phyloP scores from a whole-genome alignment of 2,888 invertebrate species.

The Metacarcinus magister region DNA sequence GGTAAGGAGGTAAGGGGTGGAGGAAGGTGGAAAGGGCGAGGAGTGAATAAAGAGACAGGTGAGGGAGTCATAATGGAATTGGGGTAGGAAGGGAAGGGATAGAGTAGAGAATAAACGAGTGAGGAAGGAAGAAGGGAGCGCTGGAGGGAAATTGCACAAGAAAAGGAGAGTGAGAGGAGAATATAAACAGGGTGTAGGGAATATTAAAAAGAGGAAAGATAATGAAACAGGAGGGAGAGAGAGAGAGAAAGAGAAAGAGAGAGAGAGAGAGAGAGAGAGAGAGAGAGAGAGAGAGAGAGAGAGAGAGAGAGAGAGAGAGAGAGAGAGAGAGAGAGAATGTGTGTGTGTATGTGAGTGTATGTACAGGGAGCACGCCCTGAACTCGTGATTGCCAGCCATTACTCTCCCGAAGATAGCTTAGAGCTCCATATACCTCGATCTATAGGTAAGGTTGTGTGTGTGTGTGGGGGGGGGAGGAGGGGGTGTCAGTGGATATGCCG shows the following conservation, averaged over 20 bases:
- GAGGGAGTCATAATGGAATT: conserved; percentile 46
- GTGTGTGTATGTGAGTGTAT: background rate
- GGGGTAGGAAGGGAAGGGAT: conserved; percentile 8
- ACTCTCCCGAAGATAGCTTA: too few species aligned
- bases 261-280: conserved; percentile 49
- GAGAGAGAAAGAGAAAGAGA: conserved; percentile 15
- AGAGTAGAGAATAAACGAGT: background rate
- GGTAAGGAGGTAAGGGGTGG: background rate
- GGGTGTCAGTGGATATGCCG: too few species aligned
- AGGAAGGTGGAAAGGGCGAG: conserved; percentile 34
- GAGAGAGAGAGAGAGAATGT: background rate
- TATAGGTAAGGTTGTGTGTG: too few species aligned
- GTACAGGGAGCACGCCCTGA: too few species aligned
- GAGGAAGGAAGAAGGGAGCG: conserved; percentile 27
- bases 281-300: conserved; percentile 37
- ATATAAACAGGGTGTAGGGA: conserved; percentile 2
- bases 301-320: conserved; percentile 49
- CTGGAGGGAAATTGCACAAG: conserved; percentile 3
- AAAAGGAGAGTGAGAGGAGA: conserved; percentile 29
- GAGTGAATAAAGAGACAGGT: conserved; percentile 33
- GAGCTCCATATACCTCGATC: too few species aligned
- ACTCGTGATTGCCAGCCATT: too few species aligned
- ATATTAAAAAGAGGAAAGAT: background rate
- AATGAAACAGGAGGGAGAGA: conserved; percentile 10
- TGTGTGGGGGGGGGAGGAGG: too few species aligned